These are phyloP conservation scores for Gouania willdenowi DNA, from an alignment of 2,797 vertebrate genomes.

Conservation along the genomic window DNA sequence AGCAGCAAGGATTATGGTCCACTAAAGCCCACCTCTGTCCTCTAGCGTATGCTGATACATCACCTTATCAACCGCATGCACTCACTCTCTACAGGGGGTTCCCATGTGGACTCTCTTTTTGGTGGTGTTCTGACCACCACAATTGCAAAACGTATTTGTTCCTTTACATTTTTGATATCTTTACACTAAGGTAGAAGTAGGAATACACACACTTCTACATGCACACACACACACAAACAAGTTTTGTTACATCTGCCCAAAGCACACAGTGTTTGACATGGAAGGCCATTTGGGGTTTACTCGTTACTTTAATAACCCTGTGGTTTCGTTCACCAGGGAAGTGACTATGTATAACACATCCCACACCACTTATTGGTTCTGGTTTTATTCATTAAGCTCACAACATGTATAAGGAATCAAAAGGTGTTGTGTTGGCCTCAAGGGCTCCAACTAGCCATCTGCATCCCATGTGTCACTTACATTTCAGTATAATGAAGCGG, in stretches of 20 bases:
- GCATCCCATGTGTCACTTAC: slow-evolving; percentile 4
- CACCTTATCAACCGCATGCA: slow-evolving; percentile 42
- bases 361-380: slow-evolving; percentile 16
- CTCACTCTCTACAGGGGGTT: slow-evolving; percentile 11
- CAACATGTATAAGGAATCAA: not conserved
- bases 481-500: slow-evolving; percentile 28
- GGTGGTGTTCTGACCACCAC: slow-evolving; percentile 16
- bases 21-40: slow-evolving; percentile 24
- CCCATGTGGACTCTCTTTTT: slow-evolving; percentile 10
- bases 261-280: slow-evolving; percentile 26
- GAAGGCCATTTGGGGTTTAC: slow-evolving; percentile 18
- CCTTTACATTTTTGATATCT: slow-evolving; percentile 2
- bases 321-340: slow-evolving; percentile 1
- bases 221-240: not conserved
- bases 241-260: slow-evolving; percentile 17
- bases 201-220: not conserved
- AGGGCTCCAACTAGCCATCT: not conserved
- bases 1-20: slow-evolving; percentile 26
- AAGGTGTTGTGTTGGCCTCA: slow-evolving; percentile 1
- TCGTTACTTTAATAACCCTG: slow-evolving; percentile 27
- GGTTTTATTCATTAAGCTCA: slow-evolving; percentile 9
- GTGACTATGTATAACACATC: not conserved
- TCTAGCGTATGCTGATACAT: slow-evolving; percentile 14
- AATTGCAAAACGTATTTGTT: slow-evolving; percentile 16
- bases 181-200: slow-evolving; percentile 1